phyloP scores from a whole-genome alignment of 2,888 invertebrate species.

The Hydroisotoma schaefferi region DNA sequence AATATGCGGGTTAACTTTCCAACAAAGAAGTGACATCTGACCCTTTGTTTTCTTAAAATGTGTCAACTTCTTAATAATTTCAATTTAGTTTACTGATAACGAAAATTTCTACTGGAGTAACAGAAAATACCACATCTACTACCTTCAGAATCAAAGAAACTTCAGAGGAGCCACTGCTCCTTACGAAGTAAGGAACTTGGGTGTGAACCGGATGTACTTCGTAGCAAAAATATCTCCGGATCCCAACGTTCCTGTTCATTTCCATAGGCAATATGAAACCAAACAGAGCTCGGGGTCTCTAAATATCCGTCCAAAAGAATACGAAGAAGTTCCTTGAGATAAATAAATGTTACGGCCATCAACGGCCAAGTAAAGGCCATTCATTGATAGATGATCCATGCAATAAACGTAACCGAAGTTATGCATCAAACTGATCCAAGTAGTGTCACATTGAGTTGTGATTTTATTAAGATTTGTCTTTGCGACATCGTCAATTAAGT shows the following conservation, averaged over 20 bases:
- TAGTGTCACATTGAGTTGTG: too few relatives aligned
- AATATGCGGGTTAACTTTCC: constrained; percentile 8
- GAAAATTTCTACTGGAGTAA: constrained; percentile 29
- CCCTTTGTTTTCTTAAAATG: too few relatives aligned
- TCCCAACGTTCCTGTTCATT: constrained; percentile 26
- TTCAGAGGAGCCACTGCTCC: not conserved
- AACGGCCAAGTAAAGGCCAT: too few relatives aligned
- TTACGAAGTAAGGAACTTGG: constrained; percentile 8
- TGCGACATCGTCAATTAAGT: too few relatives aligned
- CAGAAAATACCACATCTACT: constrained; percentile 17
- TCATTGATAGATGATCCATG: too few relatives aligned
- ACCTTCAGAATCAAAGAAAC: not conserved
- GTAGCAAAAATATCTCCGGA: constrained; percentile 14
- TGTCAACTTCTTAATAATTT: too few relatives aligned
- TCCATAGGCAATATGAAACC: constrained; percentile 11
- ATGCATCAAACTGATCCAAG: too few relatives aligned
- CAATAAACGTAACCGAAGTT: too few relatives aligned
- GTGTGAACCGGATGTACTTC: constrained; percentile 18
- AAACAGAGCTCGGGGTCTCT: constrained; percentile 6
- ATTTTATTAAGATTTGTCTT: too few relatives aligned
- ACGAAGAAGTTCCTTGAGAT: constrained; percentile 5
- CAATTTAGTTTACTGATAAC: not conserved
- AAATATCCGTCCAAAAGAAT: constrained; percentile 17
- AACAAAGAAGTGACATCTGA: too few relatives aligned
- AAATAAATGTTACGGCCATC: too few relatives aligned